Base-by-base conservation (phyloP, 2,113 vertebrate species). In the Platichthys stellatus region DNA sequence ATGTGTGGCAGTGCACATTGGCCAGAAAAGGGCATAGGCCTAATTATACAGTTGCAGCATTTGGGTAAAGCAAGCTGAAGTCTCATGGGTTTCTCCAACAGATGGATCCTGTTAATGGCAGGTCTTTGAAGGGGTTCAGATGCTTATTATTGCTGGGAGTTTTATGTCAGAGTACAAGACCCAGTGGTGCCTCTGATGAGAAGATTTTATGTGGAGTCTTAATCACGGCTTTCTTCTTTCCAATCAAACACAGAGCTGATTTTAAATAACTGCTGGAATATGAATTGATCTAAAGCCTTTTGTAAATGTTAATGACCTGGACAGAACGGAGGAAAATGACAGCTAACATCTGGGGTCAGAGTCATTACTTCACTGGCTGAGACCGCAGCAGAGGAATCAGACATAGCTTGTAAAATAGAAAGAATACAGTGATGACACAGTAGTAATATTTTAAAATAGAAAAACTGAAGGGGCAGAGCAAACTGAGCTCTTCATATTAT, bases 31-130 rank as follows among this genome's bases (percentile, higher is more conserved):
- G 6, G 76, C 60, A 83, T 53, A 69, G 69, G 78, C 72, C 81
- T 89, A 86, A 89, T 92, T 87, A 86, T 73, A 51, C 38, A 51
- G 80, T 71, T 76, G 45, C 49, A 69, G 72, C 75, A 68, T 70
- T 80, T 60, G 76, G 82, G 65, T 12, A 87, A 66, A 73, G 60
- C 28, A 15, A 51, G 45, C 66, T 88, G 88, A 91, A 89, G 79
- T 81, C 87, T 86, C 80, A 83, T 74, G 82, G 79, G 77, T 66
- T 84, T 79, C 73, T 89, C 54, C 69, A 87, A 85, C 85, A 92
- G 89, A 92, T 91, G 88, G 89, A 72, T 87, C 89, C 86, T 89
- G 91, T 92, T 93, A 93, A 90, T 88, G 64, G 51, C 72, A 54
- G 61, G 74, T 79, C 82, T 93, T 92, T 92, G 89, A 91, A 88